These are phyloP conservation scores for Poeciliopsis turneri DNA, from an alignment of 2,797 vertebrate genomes.

Conservation along the genomic window DNA sequence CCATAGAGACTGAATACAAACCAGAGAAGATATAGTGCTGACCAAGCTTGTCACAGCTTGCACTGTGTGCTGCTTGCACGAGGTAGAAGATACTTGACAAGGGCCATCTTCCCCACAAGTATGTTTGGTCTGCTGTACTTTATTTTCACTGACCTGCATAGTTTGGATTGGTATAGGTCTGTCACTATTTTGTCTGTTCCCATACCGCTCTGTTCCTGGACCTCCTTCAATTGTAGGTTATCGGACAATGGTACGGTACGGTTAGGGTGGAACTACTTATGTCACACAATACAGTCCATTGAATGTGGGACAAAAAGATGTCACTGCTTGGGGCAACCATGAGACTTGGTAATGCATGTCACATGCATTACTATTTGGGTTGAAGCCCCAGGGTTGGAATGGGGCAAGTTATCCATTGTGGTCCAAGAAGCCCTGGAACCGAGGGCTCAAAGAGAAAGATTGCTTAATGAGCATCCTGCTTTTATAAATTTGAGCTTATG, in stretches of 20 bases:
- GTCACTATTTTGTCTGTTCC: no score
- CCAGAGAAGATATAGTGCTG: background rate
- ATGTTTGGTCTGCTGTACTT: background rate
- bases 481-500: conserved; percentile 25
- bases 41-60: background rate
- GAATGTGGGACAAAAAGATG: no score
- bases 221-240: no score
- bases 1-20: background rate
- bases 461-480: conserved; percentile 16
- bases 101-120: background rate
- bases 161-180: no score
- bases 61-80: background rate
- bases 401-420: background rate
- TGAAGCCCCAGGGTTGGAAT: background rate
- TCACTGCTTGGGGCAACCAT: no score
- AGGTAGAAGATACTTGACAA: background rate
- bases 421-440: background rate
- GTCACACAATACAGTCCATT: no score
- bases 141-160: background rate
- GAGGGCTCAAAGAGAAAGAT: conserved; percentile 9
- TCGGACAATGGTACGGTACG: no score
- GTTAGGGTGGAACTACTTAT: no score
- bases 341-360: no score
- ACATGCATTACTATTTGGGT: no score
- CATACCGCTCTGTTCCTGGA: no score